phyloP scores from a whole-genome alignment of 2,113 vertebrate genomes.

The Oreochromis aureus region DNA sequence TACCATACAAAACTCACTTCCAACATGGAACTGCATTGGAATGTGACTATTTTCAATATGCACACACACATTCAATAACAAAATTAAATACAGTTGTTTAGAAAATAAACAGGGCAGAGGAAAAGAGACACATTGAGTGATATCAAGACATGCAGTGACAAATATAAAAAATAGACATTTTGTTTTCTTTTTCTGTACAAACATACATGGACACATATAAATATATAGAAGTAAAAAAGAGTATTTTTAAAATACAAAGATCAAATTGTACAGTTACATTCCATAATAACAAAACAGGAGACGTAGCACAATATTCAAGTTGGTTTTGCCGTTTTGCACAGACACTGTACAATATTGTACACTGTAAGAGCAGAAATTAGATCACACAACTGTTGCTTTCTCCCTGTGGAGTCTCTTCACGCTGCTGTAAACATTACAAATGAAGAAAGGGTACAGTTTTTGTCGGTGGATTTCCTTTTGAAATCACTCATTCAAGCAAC shows the following conservation, averaged over 20 bases:
- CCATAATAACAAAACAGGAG: conserved; percentile 82
- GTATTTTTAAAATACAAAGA: conserved; percentile 99
- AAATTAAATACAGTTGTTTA: conserved; percentile 69
- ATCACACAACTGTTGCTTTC: conserved; percentile 41
- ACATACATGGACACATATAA: conserved; percentile 90
- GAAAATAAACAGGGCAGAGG: conserved; percentile 45
- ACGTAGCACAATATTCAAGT: conserved; percentile 68
- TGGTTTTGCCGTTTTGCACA: conserved; percentile 52
- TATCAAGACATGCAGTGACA: conserved; percentile 80
- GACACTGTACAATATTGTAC: conserved; percentile 76
- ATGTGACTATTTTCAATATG: conserved; percentile 32
- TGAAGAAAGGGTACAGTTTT: conserved; percentile 13
- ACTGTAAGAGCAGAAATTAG: conserved; percentile 81
- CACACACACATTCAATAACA: conserved; percentile 48
- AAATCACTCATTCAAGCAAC: conserved; percentile 35
- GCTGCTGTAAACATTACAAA: conserved; percentile 61
- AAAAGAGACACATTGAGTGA: conserved; percentile 41
- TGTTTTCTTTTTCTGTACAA: conserved; percentile 82
- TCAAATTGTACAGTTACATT: conserved; percentile 93
- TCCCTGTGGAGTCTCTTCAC: conserved; percentile 35
- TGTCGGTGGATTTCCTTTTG: conserved; percentile 25
- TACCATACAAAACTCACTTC: conserved; percentile 60
- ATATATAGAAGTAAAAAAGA: conserved; percentile 93
- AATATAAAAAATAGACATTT: conserved; percentile 98
- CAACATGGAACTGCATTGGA: conserved; percentile 60